Evolutionary conservation across 2,797 vertebrate genomes (phyloP).

Genomic region (Amazonetta brasiliensis): DNA sequence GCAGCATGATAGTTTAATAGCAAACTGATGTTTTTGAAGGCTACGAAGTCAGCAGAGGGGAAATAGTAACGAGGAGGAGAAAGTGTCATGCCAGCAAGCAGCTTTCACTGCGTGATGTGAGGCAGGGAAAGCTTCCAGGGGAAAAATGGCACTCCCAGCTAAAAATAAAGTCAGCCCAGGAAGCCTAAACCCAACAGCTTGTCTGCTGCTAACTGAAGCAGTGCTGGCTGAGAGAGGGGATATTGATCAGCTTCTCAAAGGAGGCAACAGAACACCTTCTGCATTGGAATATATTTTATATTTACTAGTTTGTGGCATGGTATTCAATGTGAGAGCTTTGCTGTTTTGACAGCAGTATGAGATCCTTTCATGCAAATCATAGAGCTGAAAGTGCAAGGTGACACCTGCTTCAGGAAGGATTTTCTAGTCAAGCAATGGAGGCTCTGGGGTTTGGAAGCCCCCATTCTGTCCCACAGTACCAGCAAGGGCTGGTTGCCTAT

Average conservation of each 20-base stretch:
- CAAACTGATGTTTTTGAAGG: conserved; percentile 43
- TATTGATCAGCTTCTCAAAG: conserved; percentile 21
- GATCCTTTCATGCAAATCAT: not conserved
- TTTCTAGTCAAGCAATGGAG: not conserved
- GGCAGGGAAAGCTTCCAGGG: conserved; percentile 53
- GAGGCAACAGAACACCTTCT: not conserved
- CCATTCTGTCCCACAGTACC: not conserved
- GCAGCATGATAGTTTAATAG: conserved; percentile 21
- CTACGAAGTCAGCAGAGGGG: conserved; percentile 8
- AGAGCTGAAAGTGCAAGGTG: not conserved
- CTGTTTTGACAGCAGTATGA: conserved; percentile 23
- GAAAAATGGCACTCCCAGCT: conserved; percentile 53
- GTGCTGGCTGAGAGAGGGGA: not conserved
- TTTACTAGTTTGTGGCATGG: not conserved
- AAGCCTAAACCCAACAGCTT: conserved; percentile 40
- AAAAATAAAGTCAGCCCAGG: conserved; percentile 58
- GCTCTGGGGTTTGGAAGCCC: not conserved
- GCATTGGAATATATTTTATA: conserved; percentile 21
- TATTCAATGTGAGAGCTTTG: not conserved
- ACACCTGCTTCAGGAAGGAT: not conserved
- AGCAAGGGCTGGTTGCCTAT: not conserved
- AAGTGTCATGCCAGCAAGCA: not conserved
- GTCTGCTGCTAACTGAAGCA: conserved; percentile 29
- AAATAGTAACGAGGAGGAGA: conserved; percentile 18
- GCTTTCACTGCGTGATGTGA: not conserved